These are phyloP conservation scores for Pseudopipra pipra DNA, from an alignment of 2,113 vertebrate genomes.

Conservation along the genomic window DNA sequence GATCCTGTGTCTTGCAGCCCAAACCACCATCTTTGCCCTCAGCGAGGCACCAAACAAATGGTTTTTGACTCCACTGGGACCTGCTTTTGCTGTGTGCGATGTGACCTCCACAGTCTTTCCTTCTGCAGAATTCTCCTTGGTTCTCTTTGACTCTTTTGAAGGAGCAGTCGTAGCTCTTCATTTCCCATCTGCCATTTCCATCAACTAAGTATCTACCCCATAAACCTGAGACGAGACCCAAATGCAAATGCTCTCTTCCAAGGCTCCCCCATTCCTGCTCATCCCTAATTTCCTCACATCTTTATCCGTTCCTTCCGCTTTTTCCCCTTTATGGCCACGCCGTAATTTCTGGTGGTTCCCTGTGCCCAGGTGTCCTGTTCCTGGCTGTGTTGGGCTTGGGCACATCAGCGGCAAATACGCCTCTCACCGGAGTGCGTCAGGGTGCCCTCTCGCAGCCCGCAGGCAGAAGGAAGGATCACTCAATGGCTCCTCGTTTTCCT, in stretches of 20 bases:
- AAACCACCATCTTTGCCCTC: background rate
- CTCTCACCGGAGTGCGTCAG: conserved; percentile 95
- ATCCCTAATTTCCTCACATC: fast-evolving
- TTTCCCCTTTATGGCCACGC: fast-evolving
- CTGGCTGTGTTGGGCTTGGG: conserved; percentile 94
- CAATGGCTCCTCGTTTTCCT: conserved; percentile 90
- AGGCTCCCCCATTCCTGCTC: background rate
- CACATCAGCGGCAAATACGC: conserved; percentile 98
- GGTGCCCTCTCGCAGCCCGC: conserved; percentile 92
- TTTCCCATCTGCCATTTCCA: background rate
- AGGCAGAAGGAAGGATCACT: conserved; percentile 94
- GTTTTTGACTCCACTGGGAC: background rate
- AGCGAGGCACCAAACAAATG: background rate
- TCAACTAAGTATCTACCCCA: background rate
- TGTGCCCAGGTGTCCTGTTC: conserved; percentile 88
- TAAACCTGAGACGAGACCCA: background rate
- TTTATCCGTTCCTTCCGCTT: background rate
- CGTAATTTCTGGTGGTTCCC: background rate
- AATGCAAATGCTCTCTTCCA: fast-evolving
- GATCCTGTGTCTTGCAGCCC: background rate
- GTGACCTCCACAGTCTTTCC: background rate
- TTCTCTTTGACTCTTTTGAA: background rate
- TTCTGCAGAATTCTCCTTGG: background rate
- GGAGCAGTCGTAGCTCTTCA: background rate
- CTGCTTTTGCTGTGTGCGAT: background rate